phyloP scores from a whole-genome alignment of 1,140 invertebrate genomes.

The Camponotus vicinus region DNA sequence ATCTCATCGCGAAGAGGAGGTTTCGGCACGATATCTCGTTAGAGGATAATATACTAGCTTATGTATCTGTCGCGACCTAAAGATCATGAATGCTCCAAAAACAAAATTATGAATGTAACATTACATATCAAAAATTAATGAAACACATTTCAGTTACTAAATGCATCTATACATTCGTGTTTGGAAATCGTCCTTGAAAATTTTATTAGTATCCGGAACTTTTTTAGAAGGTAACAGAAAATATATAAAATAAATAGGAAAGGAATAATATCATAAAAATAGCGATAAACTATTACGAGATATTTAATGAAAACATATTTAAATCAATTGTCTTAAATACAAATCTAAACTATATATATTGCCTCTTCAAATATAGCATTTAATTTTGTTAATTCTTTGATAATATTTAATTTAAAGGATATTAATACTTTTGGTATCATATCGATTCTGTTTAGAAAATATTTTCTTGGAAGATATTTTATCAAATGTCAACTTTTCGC shows the following conservation, averaged over 20 bases:
- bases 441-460: background rate
- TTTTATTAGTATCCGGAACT: background rate
- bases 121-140: background rate
- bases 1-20: constrained; percentile 32
- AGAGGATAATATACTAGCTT: background rate
- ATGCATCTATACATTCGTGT: background rate
- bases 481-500: background rate
- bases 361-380: constrained; percentile 3
- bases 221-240: background rate
- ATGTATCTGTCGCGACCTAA: constrained; percentile 1
- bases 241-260: background rate
- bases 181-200: background rate
- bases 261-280: background rate
- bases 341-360: background rate
- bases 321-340: background rate
- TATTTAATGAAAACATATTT: background rate
- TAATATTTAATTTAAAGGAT: background rate
- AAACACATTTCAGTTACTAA: background rate
- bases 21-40: background rate
- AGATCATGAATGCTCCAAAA: constrained; percentile 10
- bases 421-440: background rate
- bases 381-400: background rate
- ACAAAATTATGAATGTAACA: background rate
- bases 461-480: background rate
- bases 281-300: background rate